Percentiles rank a stretch among this genome's conserved stretches.
phyloP scores from a whole-genome alignment of 2,797 vertebrate species.

The Semotilus atromaculatus region DNA sequence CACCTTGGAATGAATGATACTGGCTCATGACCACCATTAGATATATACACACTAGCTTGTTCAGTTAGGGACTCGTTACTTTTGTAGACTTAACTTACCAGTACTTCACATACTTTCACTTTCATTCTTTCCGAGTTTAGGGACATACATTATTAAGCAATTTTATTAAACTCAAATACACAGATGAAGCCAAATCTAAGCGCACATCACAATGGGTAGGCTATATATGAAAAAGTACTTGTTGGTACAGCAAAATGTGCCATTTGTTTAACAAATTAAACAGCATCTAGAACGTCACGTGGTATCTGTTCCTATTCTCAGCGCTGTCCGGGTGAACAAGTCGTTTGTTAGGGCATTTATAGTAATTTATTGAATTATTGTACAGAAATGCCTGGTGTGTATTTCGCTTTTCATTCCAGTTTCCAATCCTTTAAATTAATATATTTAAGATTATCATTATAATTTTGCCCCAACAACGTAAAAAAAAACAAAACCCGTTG shows the following conservation, averaged over 20 bases:
- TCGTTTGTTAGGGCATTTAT: neutral
- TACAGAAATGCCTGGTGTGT: neutral
- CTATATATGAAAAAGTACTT: neutral
- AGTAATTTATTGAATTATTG: neutral
- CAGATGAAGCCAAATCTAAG: neutral
- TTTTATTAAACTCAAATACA: neutral
- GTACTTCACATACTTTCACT: neutral
- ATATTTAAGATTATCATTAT: neutral
- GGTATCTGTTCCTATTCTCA: neutral
- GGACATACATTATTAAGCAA: neutral
- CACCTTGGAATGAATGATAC: neutral
- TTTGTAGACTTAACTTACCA: neutral
- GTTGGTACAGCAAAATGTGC: no score
- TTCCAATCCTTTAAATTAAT: neutral
- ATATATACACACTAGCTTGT: no score
- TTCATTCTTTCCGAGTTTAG: neutral
- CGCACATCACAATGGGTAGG: neutral
- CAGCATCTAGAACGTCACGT: neutral
- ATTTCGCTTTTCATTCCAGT: neutral
- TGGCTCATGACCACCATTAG: no score
- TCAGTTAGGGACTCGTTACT: neutral
- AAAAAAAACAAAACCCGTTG: neutral
- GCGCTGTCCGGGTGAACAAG: neutral
- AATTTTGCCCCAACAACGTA: neutral
- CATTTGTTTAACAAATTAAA: neutral